These are phyloP conservation scores for Actias luna DNA, from an alignment of 2,888 invertebrate genomes.

Conservation along the genomic window DNA sequence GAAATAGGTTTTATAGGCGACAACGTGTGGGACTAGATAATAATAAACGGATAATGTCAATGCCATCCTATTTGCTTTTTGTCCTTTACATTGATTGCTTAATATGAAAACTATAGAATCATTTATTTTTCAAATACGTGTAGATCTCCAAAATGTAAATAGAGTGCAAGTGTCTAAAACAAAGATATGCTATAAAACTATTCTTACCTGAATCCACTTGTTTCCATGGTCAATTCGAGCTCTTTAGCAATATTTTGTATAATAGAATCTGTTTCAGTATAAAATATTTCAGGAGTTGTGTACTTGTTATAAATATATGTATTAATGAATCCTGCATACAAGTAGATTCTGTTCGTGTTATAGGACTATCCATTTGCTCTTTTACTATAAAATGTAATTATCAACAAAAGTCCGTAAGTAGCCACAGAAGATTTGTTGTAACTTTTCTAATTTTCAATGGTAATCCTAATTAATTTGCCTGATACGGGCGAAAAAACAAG, in stretches of 20 bases:
- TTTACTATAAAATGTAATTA: neutral
- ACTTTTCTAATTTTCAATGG: neutral
- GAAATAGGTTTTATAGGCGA: conserved; percentile 14
- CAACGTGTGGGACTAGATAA: conserved; percentile 16
- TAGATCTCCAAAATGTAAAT: neutral
- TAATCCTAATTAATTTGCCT: neutral
- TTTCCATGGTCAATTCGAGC: neutral
- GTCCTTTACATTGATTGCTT: neutral
- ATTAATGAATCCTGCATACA: neutral
- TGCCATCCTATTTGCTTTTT: conserved; percentile 16
- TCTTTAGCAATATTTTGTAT: neutral
- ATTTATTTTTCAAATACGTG: neutral
- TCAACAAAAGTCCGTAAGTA: too few relatives aligned
- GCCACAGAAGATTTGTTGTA: too few relatives aligned
- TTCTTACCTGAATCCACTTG: neutral
- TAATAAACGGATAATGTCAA: conserved; percentile 19
- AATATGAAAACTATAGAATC: neutral
- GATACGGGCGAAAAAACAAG: neutral
- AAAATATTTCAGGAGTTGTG: neutral
- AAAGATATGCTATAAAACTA: neutral
- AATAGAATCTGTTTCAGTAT: neutral
- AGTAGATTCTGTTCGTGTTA: neutral
- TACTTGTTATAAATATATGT: neutral
- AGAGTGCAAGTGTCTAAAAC: neutral
- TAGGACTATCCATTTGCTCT: neutral